Evolutionary conservation across 2,113 vertebrate species (phyloP), one percentile per base, ranked within the genome.

Genomic region (Chlamydotis undulata): DNA sequence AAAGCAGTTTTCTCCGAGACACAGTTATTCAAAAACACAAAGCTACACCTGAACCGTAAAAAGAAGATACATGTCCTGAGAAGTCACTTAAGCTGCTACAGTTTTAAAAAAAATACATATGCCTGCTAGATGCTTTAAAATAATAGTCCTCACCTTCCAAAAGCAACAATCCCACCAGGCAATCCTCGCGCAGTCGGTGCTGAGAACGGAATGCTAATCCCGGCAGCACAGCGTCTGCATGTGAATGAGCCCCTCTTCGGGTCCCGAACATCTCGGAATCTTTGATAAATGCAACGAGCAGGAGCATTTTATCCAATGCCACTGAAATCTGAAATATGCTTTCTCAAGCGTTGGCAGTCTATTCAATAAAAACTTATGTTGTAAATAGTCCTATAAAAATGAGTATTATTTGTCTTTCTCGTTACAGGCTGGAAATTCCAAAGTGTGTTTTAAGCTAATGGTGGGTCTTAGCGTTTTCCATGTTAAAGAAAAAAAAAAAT

Each of bases 171-270:
- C 80, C 90, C 92, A 88, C 64, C 59, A 87, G 90, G 56, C 82
- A 89, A 26, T 31, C 49, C 77, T 61, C 17, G 60, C 50, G 83
- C 80, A 60, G 83, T 45, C 45, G 45, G 81, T 61, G 94, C 4
- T 86, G 84, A 65, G 50, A 73, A 89, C 2, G 15, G 65, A 94
- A 94, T 89, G 79, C 78, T 93, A 92, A 97, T 70, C 56, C 78
- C 35, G 45, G 61, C 35, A 91, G 74, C 49, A 87, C 90, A 67
- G 70, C 41, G 89, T 76, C 96, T 95, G 95, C 93, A 89, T 88
- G 39, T 9, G 61, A 91, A 94, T 90, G 71, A 96, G 75, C 41
- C 41, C 47, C 35, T 94, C 43, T 88, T 75, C 45, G 31, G 71
- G 53, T 93, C 45, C 31, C 73, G 43, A 75, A 87, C 78, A 79